A percentile compares a stretch with the other conserved stretches of the same genome.
These are phyloP conservation scores for Dipodomys merriami DNA, from an alignment of 2,113 vertebrate genomes.

Conservation along the genomic window DNA sequence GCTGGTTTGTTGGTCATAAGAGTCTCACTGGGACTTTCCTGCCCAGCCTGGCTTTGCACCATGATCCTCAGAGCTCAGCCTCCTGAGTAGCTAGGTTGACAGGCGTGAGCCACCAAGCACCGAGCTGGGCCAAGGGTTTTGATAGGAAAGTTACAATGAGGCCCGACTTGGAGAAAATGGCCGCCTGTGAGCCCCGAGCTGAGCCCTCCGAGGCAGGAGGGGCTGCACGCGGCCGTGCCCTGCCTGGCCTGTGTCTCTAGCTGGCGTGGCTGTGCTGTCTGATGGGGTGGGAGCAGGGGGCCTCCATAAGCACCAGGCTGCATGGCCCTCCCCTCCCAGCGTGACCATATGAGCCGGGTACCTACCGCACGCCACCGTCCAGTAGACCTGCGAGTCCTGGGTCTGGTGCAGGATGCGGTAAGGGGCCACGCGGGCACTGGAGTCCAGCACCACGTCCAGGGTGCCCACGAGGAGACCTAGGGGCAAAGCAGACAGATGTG, in stretches of 20 bases:
- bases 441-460: conserved; percentile 97
- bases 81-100: too few species aligned
- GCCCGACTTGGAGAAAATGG: neutral
- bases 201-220: neutral
- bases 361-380: conserved; percentile 96
- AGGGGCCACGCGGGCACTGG: conserved; percentile 96
- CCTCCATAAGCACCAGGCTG: neutral
- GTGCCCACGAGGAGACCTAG: conserved; percentile 97
- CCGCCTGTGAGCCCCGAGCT: neutral
- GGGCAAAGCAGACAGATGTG: conserved; percentile 44
- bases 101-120: too few species aligned
- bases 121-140: too few species aligned
- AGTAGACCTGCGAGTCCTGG: conserved; percentile 96
- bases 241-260: neutral
- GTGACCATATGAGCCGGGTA: neutral
- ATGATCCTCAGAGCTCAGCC: too few species aligned
- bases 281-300: neutral
- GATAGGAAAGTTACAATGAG: neutral
- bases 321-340: neutral
- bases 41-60: too few species aligned
- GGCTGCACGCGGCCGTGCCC: too few species aligned
- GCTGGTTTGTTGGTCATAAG: too few species aligned
- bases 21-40: too few species aligned
- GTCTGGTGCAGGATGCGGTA: conserved; percentile 98
- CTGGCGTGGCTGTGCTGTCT: neutral